Conservation (phyloP, 2,797 vertebrate genomes). For the Neomorphus geoffroyi region DNA sequence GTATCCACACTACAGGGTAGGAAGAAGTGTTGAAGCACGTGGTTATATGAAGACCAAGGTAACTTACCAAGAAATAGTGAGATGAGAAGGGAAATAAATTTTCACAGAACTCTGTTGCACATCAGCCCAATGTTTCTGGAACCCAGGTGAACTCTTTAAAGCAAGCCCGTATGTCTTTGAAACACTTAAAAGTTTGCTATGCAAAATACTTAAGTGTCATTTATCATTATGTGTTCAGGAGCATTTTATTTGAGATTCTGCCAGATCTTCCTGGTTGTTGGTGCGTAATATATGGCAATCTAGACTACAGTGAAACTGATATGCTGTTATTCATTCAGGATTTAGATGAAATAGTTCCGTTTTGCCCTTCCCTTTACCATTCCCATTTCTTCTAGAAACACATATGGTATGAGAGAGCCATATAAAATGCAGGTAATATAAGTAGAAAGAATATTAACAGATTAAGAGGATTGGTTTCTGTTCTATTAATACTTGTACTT, state of each 20-base stretch:
- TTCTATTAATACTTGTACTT: background rate
- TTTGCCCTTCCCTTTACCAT: background rate
- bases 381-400: background rate
- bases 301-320: background rate
- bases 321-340: background rate
- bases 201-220: background rate
- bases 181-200: background rate
- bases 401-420: background rate
- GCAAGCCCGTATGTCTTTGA: background rate
- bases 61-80: background rate
- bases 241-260: background rate
- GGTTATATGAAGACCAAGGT: background rate
- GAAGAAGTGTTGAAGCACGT: background rate
- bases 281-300: background rate
- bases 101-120: background rate
- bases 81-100: background rate
- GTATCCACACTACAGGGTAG: background rate
- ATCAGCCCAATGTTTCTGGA: background rate
- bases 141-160: background rate
- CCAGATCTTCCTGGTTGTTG: background rate
- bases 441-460: background rate
- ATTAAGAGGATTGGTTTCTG: background rate
- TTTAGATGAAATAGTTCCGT: background rate
- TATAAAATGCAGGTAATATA: background rate
- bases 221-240: background rate